Percentiles rank a stretch among this genome's conserved stretches.
Conservation (phyloP, 2,888 invertebrate species). For the Pocota personata region DNA sequence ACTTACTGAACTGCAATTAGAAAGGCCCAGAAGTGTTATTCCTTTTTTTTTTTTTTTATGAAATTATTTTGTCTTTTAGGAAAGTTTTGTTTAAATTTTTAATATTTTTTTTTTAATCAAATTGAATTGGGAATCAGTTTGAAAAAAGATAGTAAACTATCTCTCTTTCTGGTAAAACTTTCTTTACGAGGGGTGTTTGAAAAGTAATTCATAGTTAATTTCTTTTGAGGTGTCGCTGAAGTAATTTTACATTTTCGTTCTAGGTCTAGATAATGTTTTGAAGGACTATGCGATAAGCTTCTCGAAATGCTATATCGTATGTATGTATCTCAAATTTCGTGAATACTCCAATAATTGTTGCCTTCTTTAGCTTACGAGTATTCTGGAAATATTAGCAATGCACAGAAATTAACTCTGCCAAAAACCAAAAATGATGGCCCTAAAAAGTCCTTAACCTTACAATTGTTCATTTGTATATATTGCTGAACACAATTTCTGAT, state of each 20-base stretch:
- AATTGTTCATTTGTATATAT: too few relatives aligned
- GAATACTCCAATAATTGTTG: too few relatives aligned
- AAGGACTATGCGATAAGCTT: too few relatives aligned
- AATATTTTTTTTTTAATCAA: conserved; percentile 10
- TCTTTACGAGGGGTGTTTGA: conserved; percentile 22
- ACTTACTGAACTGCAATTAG: conserved; percentile 70
- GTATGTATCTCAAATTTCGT: too few relatives aligned
- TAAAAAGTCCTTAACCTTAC: too few relatives aligned
- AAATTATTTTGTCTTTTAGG: not conserved
- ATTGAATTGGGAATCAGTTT: conserved; percentile 2
- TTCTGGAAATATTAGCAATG: too few relatives aligned
- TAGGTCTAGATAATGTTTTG: not conserved
- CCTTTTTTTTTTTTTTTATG: conserved; percentile 10
- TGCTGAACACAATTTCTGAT: too few relatives aligned
- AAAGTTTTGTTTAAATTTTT: not conserved
- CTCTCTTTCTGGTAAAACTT: not conserved
- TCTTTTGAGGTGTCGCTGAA: not conserved
- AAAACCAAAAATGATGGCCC: too few relatives aligned
- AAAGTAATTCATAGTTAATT: conserved; percentile 23
- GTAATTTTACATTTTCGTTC: too few relatives aligned
- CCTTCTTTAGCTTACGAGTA: too few relatives aligned
- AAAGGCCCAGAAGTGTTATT: conserved; percentile 56
- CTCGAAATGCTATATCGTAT: too few relatives aligned
- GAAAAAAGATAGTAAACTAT: not conserved
- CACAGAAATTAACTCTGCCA: too few relatives aligned